Percentiles rank a stretch among this genome's conserved stretches.
phyloP scores from a whole-genome alignment of 2,113 vertebrate species.

The Xiphorhynchus elegans region DNA sequence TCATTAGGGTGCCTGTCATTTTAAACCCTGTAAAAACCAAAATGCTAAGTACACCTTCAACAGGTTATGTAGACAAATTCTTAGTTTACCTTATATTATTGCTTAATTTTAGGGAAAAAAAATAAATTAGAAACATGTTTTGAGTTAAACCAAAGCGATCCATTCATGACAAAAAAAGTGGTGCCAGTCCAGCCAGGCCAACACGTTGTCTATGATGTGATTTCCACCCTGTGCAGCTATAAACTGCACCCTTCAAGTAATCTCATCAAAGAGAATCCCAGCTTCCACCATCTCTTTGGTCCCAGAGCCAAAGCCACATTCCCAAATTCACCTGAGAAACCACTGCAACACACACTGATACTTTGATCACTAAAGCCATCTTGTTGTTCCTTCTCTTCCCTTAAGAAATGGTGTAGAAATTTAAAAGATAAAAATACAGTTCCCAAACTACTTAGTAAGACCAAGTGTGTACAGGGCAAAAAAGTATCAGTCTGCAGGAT shows the following conservation, averaged over 20 bases:
- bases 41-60: neutral
- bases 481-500: neutral
- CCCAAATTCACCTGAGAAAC: neutral
- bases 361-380: neutral
- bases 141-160: neutral
- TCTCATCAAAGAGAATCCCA: neutral
- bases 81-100: neutral
- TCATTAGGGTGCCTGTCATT: neutral
- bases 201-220: rapidly evolving
- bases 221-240: neutral
- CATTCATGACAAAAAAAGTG: neutral
- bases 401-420: neutral
- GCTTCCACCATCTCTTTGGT: neutral
- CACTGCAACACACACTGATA: neutral
- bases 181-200: neutral
- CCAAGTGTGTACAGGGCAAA: neutral
- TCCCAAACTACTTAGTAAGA: neutral
- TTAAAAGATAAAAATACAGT: neutral
- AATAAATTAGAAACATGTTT: neutral
- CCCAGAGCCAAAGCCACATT: neutral
- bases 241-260: neutral
- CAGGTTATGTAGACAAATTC: neutral
- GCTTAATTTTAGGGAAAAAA: neutral
- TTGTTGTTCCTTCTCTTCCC: neutral
- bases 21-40: neutral